phyloP scores from a whole-genome alignment of 2,113 vertebrate genomes.

The Psittacus erithacus region DNA sequence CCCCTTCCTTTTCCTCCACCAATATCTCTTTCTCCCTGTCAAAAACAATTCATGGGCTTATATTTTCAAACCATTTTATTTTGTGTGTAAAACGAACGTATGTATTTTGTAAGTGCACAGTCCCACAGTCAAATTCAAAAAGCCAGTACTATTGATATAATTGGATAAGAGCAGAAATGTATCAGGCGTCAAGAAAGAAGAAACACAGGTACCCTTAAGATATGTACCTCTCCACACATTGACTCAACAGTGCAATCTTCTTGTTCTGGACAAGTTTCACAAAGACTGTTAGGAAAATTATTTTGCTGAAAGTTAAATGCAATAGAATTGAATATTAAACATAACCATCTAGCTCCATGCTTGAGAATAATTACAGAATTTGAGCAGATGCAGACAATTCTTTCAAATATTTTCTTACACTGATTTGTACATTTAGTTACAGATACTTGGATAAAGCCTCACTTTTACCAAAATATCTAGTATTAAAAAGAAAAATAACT shows the following conservation, averaged over 20 bases:
- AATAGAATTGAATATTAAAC: not conserved
- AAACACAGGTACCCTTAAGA: not conserved
- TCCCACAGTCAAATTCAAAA: not conserved
- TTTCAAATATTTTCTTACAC: not conserved
- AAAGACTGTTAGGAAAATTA: not conserved
- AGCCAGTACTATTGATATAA: not conserved
- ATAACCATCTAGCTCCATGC: not conserved
- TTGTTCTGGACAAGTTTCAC: not conserved
- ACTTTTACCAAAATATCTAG: not conserved
- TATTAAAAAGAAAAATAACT: not conserved
- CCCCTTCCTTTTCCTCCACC: not conserved
- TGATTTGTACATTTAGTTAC: not conserved
- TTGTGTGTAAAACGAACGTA: not conserved
- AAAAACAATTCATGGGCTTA: not conserved
- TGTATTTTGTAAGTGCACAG: not conserved
- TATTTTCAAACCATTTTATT: constrained; percentile 5
- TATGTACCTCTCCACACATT: not conserved
- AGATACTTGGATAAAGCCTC: not conserved
- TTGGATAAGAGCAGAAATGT: not conserved
- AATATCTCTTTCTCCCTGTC: not conserved
- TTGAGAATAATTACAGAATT: not conserved
- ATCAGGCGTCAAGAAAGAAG: not conserved
- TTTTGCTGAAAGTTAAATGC: not conserved
- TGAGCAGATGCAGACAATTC: not conserved
- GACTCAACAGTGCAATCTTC: not conserved